These are phyloP conservation scores for Anastrepha obliqua DNA, from an alignment of 1,140 invertebrate genomes.

Conservation along the genomic window DNA sequence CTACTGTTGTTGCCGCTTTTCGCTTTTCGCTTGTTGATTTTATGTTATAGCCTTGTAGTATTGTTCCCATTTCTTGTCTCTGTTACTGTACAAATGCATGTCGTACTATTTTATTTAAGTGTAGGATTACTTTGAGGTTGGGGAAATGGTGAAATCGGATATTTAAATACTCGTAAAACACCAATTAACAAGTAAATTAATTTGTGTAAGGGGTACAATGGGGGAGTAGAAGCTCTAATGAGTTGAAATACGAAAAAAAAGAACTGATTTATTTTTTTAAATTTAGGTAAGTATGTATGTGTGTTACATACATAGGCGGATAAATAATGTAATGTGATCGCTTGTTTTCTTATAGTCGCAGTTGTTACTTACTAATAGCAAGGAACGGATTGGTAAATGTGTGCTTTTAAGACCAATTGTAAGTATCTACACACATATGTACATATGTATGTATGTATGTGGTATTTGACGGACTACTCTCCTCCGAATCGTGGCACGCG, in stretches of 20 bases:
- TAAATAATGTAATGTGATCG: neutral
- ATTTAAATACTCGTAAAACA: conserved; percentile 11
- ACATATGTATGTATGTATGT: neutral
- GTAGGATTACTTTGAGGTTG: neutral
- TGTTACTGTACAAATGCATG: neutral
- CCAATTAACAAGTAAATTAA: conserved; percentile 58
- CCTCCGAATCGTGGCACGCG: no score
- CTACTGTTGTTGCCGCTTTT: neutral
- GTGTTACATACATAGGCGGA: neutral
- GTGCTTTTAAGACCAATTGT: no score
- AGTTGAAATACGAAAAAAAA: neutral
- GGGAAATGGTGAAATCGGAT: neutral
- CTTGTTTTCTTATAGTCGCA: no score
- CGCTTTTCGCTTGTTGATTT: neutral
- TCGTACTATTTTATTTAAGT: neutral
- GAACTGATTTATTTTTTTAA: no score
- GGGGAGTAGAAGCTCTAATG: neutral
- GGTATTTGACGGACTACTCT: no score
- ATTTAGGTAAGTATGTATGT: no score
- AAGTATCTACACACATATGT: neutral
- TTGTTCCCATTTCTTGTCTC: neutral
- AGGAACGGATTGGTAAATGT: no score
- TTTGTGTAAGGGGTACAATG: neutral
- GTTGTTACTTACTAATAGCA: no score
- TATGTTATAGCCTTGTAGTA: neutral